Conservation (phyloP, 2,113 vertebrate genomes). For the Tapirus terrestris region DNA sequence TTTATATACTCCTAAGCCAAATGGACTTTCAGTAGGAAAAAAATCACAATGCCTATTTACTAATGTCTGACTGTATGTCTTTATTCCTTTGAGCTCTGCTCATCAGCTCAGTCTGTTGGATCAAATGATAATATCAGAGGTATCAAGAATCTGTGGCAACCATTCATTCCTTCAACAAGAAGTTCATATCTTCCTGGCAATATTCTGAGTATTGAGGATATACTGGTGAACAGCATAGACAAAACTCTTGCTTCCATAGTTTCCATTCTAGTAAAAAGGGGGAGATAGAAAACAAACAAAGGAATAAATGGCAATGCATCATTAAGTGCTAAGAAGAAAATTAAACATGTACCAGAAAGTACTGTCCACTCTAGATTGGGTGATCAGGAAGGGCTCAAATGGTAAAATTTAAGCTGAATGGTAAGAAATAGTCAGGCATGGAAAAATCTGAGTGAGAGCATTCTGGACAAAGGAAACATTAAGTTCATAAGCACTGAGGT, state of each 20-base stretch:
- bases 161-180: neutral
- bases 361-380: neutral
- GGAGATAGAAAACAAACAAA: neutral
- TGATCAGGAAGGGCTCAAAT: neutral
- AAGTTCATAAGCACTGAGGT: neutral
- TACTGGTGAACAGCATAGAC: neutral
- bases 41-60: neutral
- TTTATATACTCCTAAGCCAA: neutral
- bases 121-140: neutral
- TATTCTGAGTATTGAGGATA: neutral
- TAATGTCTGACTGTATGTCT: neutral
- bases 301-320: neutral
- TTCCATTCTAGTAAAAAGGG: neutral
- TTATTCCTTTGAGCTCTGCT: neutral
- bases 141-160: neutral
- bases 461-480: neutral
- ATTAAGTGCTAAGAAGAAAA: neutral
- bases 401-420: neutral
- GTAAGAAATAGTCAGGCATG: neutral
- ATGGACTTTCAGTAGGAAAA: neutral
- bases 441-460: neutral
- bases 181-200: neutral
- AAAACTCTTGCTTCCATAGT: neutral
- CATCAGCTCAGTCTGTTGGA: neutral
- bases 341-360: neutral